phyloP scores from a whole-genome alignment of 2,113 vertebrate species.

The Phyllopteryx taeniolatus region DNA sequence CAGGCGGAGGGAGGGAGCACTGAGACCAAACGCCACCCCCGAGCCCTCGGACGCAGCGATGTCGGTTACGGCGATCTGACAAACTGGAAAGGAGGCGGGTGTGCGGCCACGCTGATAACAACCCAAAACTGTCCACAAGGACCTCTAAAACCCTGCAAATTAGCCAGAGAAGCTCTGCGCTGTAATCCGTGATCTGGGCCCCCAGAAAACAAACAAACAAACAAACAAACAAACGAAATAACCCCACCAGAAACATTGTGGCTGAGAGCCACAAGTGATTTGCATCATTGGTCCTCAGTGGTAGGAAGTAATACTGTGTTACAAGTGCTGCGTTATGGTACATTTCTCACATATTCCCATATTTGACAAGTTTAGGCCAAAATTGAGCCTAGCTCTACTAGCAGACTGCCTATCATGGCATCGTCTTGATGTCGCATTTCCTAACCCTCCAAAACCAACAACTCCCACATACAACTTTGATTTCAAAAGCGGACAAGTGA shows the following conservation, averaged over 20 bases:
- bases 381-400: too few species aligned
- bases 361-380: too few species aligned
- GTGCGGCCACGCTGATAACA: slow-evolving; percentile 68
- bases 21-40: background rate
- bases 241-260: slow-evolving; percentile 57
- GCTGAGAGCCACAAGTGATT: slow-evolving; percentile 53
- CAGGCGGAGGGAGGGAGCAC: background rate
- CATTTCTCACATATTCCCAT: background rate
- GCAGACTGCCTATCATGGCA: too few species aligned
- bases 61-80: slow-evolving; percentile 47
- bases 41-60: background rate
- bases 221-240: slow-evolving; percentile 50
- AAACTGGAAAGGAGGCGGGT: slow-evolving; percentile 51
- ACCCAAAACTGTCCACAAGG: slow-evolving; percentile 67
- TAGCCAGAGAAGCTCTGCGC: slow-evolving; percentile 69
- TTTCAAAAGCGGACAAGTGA: too few species aligned
- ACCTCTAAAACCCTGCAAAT: slow-evolving; percentile 70
- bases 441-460: too few species aligned
- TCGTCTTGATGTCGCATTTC: too few species aligned
- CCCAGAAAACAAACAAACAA: slow-evolving; percentile 34
- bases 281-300: slow-evolving; percentile 30
- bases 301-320: background rate
- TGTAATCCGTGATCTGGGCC: slow-evolving; percentile 74
- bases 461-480: too few species aligned
- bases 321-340: background rate